Evolutionary conservation across 2,113 vertebrate genomes (phyloP).

Genomic region (Campylomormyrus tamandua): DNA sequence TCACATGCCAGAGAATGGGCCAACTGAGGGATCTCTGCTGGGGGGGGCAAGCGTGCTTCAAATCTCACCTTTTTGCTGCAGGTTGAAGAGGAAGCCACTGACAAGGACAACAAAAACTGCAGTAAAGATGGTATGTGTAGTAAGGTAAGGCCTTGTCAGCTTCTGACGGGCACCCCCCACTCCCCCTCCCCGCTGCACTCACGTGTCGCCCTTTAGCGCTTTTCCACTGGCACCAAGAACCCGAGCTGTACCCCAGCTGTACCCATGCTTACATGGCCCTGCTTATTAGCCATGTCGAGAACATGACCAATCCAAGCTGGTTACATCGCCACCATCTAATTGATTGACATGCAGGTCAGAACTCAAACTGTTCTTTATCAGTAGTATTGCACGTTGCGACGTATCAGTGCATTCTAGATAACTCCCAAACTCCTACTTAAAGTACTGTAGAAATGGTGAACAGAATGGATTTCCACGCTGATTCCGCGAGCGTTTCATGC

Average conservation of each 20-base stretch:
- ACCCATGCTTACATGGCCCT: neutral
- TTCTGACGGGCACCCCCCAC: conserved; percentile 32
- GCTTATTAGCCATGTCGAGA: neutral
- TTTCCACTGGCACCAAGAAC: neutral
- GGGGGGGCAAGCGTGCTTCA: neutral
- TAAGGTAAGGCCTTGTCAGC: conserved; percentile 72
- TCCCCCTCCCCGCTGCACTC: neutral
- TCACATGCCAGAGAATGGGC: neutral
- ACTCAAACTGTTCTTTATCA: neutral
- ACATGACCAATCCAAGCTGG: neutral
- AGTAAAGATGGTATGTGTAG: conserved; percentile 75
- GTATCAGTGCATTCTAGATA: neutral
- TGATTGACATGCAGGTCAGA: neutral
- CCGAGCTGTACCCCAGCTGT: neutral
- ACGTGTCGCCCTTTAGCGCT: neutral
- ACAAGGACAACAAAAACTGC: conserved; percentile 77
- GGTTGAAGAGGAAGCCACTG: conserved; percentile 73
- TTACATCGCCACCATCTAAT: neutral
- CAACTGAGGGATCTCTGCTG: neutral
- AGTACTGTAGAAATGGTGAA: neutral
- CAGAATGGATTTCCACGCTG: neutral
- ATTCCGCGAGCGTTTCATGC: neutral
- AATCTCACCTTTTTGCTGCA: conserved; percentile 28
- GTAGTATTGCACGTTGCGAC: neutral
- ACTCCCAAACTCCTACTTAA: neutral